Evolutionary conservation across 2,797 vertebrate genomes (phyloP).

Genomic region (Rhynchonycteris naso): DNA sequence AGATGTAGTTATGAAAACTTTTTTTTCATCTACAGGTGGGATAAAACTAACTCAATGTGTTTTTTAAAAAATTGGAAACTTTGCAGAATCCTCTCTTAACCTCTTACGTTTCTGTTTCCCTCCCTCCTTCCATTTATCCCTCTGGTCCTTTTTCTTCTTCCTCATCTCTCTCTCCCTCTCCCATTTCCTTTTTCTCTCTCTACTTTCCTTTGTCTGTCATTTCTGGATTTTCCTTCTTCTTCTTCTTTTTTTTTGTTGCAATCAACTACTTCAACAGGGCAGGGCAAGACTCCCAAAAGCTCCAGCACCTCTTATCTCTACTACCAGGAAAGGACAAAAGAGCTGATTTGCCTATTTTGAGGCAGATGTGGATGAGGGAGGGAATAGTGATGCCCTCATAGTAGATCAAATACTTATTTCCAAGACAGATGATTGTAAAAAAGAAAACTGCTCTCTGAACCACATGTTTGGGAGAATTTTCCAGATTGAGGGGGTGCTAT

Average conservation of each 20-base stretch:
- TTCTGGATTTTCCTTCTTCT: background rate
- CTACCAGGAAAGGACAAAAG: background rate
- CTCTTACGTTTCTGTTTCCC: too few relatives aligned
- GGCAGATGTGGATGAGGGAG: background rate
- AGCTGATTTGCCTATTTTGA: background rate
- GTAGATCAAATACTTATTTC: background rate
- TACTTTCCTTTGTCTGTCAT: background rate
- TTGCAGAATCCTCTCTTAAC: background rate
- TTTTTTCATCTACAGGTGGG: background rate
- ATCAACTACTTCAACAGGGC: background rate
- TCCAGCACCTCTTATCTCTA: background rate
- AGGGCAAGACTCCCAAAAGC: fast-evolving
- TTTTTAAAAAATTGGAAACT: background rate
- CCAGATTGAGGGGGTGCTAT: too few relatives aligned
- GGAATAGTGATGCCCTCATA: background rate
- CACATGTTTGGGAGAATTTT: background rate
- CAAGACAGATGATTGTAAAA: background rate
- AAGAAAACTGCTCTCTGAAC: background rate
- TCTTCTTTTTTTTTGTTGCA: background rate
- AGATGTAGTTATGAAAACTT: background rate
- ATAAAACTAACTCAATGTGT: background rate
- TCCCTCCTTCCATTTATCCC: fast-evolving
- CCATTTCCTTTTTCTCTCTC: background rate
- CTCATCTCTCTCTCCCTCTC: background rate
- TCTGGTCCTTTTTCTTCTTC: background rate